Conservation (phyloP, 2,797 vertebrate species). For the Acipenser oxyrinchus region DNA sequence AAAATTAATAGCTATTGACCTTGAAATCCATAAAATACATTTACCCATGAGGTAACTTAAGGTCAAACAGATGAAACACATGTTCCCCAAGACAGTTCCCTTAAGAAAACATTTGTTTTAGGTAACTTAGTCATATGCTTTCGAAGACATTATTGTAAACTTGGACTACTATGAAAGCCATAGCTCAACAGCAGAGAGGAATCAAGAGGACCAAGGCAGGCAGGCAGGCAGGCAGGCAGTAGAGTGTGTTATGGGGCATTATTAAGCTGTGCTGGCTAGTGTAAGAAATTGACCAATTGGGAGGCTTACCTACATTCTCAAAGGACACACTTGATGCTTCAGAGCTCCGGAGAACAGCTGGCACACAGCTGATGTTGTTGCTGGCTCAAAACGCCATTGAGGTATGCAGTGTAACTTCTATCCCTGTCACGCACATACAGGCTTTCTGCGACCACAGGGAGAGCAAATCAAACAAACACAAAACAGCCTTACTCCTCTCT, state of each 20-base stretch:
- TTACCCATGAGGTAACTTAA: too few relatives aligned
- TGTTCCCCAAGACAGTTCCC: too few relatives aligned
- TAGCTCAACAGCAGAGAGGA: too few relatives aligned
- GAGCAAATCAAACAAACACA: slow-evolving; percentile 6
- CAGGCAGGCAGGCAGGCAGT: too few relatives aligned
- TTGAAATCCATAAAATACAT: too few relatives aligned
- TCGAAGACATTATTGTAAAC: too few relatives aligned
- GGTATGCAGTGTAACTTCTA: background rate
- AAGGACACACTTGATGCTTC: background rate
- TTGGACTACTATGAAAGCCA: too few relatives aligned
- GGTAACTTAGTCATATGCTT: too few relatives aligned
- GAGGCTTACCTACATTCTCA: background rate
- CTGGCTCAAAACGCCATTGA: slow-evolving; percentile 1
- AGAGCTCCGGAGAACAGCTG: background rate
- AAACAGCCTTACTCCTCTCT: slow-evolving; percentile 1
- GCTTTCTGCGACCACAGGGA: slow-evolving; percentile 2
- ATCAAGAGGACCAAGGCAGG: too few relatives aligned
- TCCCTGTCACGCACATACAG: background rate
- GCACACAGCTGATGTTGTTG: slow-evolving; percentile 9
- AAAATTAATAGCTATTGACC: too few relatives aligned
- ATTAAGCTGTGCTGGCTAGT: slow-evolving; percentile 2
- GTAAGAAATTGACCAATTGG: background rate
- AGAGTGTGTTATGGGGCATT: background rate
- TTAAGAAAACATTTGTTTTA: too few relatives aligned
- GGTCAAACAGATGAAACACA: too few relatives aligned